phyloP scores from a whole-genome alignment of 2,113 vertebrate species.

The Pachyramphus minor region DNA sequence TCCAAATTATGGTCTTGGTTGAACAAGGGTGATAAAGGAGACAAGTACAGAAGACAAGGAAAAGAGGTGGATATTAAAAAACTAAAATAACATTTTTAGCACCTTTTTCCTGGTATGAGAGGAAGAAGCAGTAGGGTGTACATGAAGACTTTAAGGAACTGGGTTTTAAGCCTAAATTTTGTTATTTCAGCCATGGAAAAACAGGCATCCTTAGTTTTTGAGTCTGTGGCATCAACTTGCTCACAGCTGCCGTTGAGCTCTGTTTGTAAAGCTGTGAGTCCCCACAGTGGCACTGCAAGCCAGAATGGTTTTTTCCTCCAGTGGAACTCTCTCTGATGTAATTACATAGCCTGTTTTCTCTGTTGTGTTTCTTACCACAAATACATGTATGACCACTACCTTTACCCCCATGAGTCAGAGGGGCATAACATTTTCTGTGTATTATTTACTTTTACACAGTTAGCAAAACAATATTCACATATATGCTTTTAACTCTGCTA shows the following conservation, averaged over 20 bases:
- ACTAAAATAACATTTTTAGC: neutral
- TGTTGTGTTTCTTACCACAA: neutral
- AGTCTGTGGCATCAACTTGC: neutral
- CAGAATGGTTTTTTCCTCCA: neutral
- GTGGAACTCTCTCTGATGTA: neutral
- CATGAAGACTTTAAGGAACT: neutral
- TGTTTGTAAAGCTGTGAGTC: neutral
- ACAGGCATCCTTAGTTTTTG: neutral
- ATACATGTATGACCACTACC: neutral
- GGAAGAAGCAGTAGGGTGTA: neutral
- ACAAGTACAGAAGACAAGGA: neutral
- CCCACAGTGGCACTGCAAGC: neutral
- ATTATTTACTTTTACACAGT: neutral
- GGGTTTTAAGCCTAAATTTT: neutral
- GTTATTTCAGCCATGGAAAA: neutral
- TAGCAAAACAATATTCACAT: neutral
- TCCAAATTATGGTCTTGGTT: neutral
- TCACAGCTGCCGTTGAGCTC: neutral
- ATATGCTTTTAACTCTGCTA: constrained; percentile 53
- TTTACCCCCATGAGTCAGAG: neutral
- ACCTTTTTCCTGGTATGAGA: neutral
- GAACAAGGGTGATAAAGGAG: neutral
- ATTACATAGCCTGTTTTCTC: neutral
- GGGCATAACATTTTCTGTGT: neutral
- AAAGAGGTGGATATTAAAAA: neutral